These are phyloP conservation scores for Cheilosia impressa DNA, from an alignment of 2,888 invertebrate genomes.

Conservation along the genomic window DNA sequence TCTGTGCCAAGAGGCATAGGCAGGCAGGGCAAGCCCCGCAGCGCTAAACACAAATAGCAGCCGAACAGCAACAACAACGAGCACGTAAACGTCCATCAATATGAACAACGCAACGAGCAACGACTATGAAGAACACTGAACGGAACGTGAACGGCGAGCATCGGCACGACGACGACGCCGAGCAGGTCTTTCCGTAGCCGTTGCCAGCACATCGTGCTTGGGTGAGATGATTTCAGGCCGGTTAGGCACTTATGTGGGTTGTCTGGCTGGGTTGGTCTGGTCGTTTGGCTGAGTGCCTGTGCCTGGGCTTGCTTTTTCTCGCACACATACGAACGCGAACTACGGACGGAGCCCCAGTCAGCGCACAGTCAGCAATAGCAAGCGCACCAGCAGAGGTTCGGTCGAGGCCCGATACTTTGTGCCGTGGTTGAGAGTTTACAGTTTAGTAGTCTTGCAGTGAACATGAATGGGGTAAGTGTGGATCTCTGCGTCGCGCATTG, in stretches of 20 bases:
- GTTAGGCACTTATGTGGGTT: conserved; percentile 71
- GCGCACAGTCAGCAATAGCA: conserved; percentile 41
- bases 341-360: conserved; percentile 21
- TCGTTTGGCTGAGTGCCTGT: conserved; percentile 67
- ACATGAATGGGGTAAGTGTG: conserved; percentile 76
- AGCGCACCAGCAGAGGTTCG: conserved; percentile 31
- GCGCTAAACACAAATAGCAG: conserved; percentile 48
- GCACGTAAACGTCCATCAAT: conserved; percentile 51
- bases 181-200: conserved; percentile 58
- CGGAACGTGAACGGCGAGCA: conserved; percentile 5
- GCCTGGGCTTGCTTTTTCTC: conserved; percentile 61
- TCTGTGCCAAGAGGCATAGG: conserved; percentile 47
- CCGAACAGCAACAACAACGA: conserved; percentile 32
- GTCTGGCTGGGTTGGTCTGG: conserved; percentile 50
- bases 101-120: background rate
- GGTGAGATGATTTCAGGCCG: conserved; percentile 73
- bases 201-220: conserved; percentile 69
- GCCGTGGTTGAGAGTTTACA: conserved; percentile 69
- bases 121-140: conserved; percentile 14
- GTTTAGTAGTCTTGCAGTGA: conserved; percentile 72
- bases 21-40: conserved; percentile 56
- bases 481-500: conserved; percentile 49
- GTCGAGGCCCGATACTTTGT: conserved; percentile 60
- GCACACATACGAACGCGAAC: conserved; percentile 26
- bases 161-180: conserved; percentile 21